Conservation (phyloP, 2,797 vertebrate genomes). For the Manis crassicaudata region DNA sequence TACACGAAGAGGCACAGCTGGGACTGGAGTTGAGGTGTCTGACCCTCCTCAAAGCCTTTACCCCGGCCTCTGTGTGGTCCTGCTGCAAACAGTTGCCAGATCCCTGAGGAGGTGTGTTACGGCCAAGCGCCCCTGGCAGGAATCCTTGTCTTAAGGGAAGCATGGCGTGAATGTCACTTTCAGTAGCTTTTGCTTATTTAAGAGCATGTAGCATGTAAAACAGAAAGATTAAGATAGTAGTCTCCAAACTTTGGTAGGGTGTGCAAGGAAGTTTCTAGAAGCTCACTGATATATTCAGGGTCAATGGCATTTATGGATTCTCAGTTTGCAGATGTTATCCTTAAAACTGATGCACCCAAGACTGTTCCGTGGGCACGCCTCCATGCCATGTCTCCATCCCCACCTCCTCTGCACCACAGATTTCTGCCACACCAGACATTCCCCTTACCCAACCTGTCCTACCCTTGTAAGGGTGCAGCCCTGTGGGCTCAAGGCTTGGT, state of each 20-base stretch:
- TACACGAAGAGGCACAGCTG: neutral
- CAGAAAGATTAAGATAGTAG: neutral
- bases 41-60: neutral
- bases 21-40: neutral
- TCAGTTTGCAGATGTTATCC: neutral
- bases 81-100: neutral
- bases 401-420: neutral
- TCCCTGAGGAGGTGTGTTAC: neutral
- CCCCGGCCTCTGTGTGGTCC: neutral
- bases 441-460: neutral
- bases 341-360: neutral
- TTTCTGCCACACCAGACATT: neutral
- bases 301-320: neutral
- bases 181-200: neutral
- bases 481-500: neutral
- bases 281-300: neutral
- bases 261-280: neutral
- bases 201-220: neutral
- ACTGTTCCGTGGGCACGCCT: neutral
- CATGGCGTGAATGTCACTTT: neutral
- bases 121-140: neutral
- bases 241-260: neutral
- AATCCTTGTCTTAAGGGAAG: neutral
- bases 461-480: rapidly evolving
- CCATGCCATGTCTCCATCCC: neutral